phyloP scores from a whole-genome alignment of 2,113 vertebrate genomes.

The Mesoclemmys tuberculata region DNA sequence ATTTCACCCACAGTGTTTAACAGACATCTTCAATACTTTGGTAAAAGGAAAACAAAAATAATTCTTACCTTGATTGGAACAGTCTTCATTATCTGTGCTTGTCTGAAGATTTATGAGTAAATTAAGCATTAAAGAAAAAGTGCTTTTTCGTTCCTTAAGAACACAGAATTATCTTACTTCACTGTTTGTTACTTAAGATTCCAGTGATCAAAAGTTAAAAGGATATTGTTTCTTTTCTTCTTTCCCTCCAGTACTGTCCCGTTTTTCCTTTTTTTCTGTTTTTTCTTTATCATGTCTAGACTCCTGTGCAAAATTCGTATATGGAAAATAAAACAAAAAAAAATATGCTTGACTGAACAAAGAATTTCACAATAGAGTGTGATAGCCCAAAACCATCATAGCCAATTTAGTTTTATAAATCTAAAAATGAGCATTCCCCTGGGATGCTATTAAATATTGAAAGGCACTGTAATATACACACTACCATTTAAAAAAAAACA shows the following conservation, averaged over 20 bases:
- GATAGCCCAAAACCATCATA: background rate
- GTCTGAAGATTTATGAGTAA: slow-evolving; percentile 94
- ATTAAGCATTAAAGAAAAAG: slow-evolving; percentile 81
- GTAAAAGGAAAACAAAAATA: slow-evolving; percentile 14
- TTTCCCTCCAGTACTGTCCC: slow-evolving; percentile 88
- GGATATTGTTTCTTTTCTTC: slow-evolving; percentile 98
- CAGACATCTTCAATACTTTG: background rate
- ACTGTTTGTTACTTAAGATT: background rate
- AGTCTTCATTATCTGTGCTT: slow-evolving; percentile 92
- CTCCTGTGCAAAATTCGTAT: slow-evolving; percentile 74
- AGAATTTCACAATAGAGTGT: background rate
- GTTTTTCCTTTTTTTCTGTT: slow-evolving; percentile 93
- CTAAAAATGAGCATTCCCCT: background rate
- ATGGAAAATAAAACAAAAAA: background rate
- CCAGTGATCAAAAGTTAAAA: slow-evolving; percentile 68
- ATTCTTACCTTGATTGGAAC: slow-evolving; percentile 77
- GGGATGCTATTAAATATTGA: background rate
- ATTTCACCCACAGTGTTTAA: background rate
- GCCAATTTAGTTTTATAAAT: background rate
- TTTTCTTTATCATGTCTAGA: slow-evolving; percentile 95
- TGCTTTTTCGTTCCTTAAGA: background rate
- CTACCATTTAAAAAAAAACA: background rate
- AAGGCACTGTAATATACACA: background rate
- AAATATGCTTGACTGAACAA: background rate
- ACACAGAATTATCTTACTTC: background rate